Evolutionary conservation across 2,888 invertebrate genomes (phyloP).

Genomic region (Mythimna pallens): DNA sequence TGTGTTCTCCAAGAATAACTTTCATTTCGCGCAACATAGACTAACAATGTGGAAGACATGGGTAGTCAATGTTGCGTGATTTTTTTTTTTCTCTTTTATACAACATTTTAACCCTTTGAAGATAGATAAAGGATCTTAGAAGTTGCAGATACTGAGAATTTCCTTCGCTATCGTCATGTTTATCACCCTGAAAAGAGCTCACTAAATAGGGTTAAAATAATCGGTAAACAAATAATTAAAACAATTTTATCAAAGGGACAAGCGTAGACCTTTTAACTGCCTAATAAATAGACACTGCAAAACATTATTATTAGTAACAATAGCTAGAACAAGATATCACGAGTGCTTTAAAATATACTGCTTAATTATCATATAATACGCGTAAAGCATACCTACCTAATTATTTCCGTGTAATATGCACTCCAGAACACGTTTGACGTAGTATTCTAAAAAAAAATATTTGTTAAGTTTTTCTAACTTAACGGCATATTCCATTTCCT

Average conservation of each 20-base stretch:
- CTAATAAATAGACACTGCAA: neutral
- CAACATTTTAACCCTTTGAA: constrained; percentile 12
- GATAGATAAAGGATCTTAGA: neutral
- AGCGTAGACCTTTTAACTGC: neutral
- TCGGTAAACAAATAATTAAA: neutral
- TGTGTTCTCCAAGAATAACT: constrained; percentile 1
- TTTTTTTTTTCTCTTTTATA: constrained; percentile 1
- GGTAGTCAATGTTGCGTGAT: too few species aligned
- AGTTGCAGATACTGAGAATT: neutral
- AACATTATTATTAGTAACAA: neutral
- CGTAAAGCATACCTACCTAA: too few species aligned
- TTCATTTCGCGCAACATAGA: neutral
- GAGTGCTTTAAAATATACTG: too few species aligned
- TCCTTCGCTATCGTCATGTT: neutral
- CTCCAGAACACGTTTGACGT: too few species aligned
- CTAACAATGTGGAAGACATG: too few species aligned
- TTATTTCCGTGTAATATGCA: too few species aligned
- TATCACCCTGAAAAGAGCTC: neutral
- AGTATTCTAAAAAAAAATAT: neutral
- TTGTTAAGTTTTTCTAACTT: constrained; percentile 11
- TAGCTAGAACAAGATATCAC: too few species aligned
- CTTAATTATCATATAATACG: too few species aligned
- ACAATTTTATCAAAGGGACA: neutral
- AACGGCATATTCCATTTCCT: neutral
- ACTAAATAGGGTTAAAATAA: neutral